Conservation (phyloP, 2,797 vertebrate species). For the Eulemur rubriventer region DNA sequence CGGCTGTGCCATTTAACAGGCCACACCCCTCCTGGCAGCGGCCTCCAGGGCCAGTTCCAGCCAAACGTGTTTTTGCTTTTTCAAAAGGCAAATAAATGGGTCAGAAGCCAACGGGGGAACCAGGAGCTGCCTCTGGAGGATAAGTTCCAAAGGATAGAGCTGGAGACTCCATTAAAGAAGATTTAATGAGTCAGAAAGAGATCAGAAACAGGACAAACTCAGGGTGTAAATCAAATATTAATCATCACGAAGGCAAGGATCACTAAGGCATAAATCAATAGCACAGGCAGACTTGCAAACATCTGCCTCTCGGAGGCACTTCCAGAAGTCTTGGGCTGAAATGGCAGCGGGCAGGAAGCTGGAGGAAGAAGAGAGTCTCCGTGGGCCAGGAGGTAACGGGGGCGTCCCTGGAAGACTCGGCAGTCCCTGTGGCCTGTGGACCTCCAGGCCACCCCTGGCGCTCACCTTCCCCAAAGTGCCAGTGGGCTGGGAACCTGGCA, state of each 20-base stretch:
- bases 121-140: accelerated
- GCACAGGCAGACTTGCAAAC: background rate
- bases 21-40: background rate
- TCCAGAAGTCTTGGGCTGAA: background rate
- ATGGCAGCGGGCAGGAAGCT: background rate
- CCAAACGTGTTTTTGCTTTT: background rate
- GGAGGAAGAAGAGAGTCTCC: background rate
- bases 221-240: background rate
- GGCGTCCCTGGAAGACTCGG: accelerated
- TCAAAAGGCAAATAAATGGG: background rate
- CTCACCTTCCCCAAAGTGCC: accelerated
- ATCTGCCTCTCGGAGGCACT: background rate
- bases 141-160: background rate
- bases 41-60: background rate
- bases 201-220: background rate
- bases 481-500: background rate
- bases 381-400: background rate
- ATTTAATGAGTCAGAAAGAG: background rate
- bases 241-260: background rate
- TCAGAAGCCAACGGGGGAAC: background rate
- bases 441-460: accelerated
- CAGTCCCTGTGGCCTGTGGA: too few relatives aligned
- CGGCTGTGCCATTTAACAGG: background rate
- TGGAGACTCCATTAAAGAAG: background rate
- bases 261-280: constrained; percentile 32